A percentile compares a stretch with the other conserved stretches of the same genome.
These are phyloP conservation scores for Baccha elongata DNA, from an alignment of 2,888 invertebrate genomes.

Conservation along the genomic window DNA sequence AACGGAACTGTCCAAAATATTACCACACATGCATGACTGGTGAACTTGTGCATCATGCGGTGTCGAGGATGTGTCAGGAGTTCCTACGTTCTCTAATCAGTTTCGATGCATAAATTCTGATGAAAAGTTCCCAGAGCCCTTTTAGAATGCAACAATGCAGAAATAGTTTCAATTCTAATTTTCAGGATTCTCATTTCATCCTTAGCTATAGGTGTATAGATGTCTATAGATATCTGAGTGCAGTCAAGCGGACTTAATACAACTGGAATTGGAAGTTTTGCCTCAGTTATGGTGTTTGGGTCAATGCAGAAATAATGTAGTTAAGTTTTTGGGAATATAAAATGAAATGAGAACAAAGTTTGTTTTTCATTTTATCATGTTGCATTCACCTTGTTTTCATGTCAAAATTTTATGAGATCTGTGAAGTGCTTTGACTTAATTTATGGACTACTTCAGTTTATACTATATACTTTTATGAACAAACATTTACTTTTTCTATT, in stretches of 20 bases:
- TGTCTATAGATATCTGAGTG: conserved; percentile 35
- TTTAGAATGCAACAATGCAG: conserved; percentile 59
- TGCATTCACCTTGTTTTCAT: conserved; percentile 64
- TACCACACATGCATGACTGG: conserved; percentile 57
- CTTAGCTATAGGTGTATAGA: conserved; percentile 21
- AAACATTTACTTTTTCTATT: conserved; percentile 31
- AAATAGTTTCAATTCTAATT: conserved; percentile 67
- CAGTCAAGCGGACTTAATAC: conserved; percentile 62
- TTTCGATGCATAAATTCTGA: conserved; percentile 73
- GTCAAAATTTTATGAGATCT: conserved; percentile 68
- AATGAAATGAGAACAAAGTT: conserved; percentile 5
- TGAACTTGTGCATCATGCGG: not conserved
- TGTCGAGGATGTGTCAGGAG: conserved; percentile 42
- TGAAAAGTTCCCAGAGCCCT: conserved; percentile 62
- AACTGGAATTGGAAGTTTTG: conserved; percentile 58
- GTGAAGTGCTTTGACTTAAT: conserved; percentile 60
- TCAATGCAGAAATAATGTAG: conserved; percentile 44
- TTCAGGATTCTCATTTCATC: conserved; percentile 50
- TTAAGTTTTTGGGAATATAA: not conserved
- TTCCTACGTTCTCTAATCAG: conserved; percentile 61
- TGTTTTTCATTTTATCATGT: conserved; percentile 37
- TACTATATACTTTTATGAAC: conserved; percentile 45
- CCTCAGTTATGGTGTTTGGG: conserved; percentile 55
- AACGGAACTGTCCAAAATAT: conserved; percentile 69
- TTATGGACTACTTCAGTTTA: conserved; percentile 43